phyloP scores from a whole-genome alignment of 2,797 vertebrate genomes.

The Neostethus bicornis region DNA sequence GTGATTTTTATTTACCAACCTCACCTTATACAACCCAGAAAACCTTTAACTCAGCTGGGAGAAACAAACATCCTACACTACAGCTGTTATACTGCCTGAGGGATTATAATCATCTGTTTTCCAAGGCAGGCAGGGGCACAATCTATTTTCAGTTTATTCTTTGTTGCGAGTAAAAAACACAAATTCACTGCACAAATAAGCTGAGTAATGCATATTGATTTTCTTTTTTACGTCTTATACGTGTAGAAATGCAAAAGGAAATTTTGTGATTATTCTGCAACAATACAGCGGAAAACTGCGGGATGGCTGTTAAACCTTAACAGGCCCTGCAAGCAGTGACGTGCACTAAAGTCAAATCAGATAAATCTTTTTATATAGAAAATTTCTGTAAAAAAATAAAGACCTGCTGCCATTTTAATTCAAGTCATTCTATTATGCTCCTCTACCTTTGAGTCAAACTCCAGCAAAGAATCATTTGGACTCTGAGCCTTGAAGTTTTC shows the following conservation, averaged over 20 bases:
- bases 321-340: no score
- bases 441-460: no score
- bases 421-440: no score
- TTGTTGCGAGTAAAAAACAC: background rate
- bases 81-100: background rate
- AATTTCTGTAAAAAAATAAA: no score
- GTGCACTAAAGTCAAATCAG: no score
- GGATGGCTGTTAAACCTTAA: background rate
- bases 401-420: no score
- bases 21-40: no score
- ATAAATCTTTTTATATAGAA: no score
- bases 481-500: no score
- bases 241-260: background rate
- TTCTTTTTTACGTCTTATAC: background rate
- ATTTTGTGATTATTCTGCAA: background rate
- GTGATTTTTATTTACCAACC: conserved; percentile 4
- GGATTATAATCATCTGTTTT: background rate
- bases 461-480: no score
- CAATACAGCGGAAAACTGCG: background rate
- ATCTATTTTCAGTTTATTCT: background rate
- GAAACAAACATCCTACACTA: background rate
- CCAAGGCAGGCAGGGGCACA: background rate
- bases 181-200: background rate
- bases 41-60: background rate
- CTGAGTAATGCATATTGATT: background rate